A percentile compares a stretch with the other conserved stretches of the same genome.
Conservation (phyloP, 2,888 invertebrate species). For the Galeopsomyia nigrocyanea region DNA sequence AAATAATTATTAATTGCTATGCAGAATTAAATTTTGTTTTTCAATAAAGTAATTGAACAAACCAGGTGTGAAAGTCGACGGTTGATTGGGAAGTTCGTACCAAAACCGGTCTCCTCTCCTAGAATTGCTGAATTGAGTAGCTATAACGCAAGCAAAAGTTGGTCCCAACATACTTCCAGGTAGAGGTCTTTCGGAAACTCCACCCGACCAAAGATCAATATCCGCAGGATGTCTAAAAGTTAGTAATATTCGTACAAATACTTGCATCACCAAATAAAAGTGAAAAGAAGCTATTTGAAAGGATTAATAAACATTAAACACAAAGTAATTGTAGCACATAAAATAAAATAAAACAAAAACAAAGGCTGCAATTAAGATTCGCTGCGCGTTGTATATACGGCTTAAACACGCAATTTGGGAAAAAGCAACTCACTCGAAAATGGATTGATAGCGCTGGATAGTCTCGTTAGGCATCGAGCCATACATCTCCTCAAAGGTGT, state of each 20-base stretch:
- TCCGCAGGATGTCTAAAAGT: constrained; percentile 83
- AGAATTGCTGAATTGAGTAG: constrained; percentile 91
- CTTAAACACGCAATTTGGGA: background rate
- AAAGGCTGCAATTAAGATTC: background rate
- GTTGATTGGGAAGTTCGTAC: constrained; percentile 93
- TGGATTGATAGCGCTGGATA: constrained; percentile 83
- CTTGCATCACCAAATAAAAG: too few species aligned
- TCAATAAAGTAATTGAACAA: constrained; percentile 42
- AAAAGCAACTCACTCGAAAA: constrained; percentile 78
- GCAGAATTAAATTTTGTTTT: background rate
- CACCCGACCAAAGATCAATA: constrained; percentile 95
- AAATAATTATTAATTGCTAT: background rate
- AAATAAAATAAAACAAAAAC: background rate
- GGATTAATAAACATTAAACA: too few species aligned
- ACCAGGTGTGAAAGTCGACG: constrained; percentile 87
- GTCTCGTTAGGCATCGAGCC: constrained; percentile 93
- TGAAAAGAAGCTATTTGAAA: background rate
- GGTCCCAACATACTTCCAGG: constrained; percentile 95
- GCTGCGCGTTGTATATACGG: background rate
- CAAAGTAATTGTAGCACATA: background rate
- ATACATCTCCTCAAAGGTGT: constrained; percentile 84
- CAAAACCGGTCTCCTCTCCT: constrained; percentile 94
- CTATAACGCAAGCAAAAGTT: constrained; percentile 94
- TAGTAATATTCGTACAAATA: too few species aligned
- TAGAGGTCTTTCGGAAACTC: constrained; percentile 90